These are phyloP conservation scores for Conistra vaccinii DNA, from an alignment of 2,888 invertebrate genomes.

Conservation along the genomic window DNA sequence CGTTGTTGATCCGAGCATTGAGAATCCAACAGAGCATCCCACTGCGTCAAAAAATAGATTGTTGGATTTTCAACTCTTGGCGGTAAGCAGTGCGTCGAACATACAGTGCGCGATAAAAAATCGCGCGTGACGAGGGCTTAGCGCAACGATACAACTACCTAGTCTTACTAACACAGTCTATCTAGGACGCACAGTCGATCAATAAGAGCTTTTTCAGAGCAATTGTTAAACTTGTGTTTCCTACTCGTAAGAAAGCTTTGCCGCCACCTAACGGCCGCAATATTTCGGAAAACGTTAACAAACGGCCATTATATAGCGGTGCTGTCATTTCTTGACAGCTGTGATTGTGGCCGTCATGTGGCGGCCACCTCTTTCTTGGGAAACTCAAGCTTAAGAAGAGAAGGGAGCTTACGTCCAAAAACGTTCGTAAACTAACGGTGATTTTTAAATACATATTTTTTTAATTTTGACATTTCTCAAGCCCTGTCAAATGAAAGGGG, in stretches of 20 bases:
- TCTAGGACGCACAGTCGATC: not conserved
- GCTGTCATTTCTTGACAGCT: not conserved
- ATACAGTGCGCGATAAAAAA: not conserved
- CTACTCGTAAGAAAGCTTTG: constrained; percentile 2
- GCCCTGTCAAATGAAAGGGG: not conserved
- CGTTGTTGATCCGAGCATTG: not conserved
- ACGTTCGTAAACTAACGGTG: not conserved
- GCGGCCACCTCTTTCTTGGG: not conserved
- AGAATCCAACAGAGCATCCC: not conserved
- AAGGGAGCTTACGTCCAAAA: not conserved
- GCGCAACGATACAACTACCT: not conserved
- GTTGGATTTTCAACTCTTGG: not conserved
- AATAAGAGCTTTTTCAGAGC: not conserved
- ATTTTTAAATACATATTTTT: not conserved
- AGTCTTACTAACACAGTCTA: not conserved
- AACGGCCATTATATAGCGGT: not conserved
- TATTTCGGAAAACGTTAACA: not conserved
- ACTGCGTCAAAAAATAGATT: not conserved
- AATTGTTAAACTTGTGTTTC: not conserved
- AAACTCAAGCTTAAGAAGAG: not conserved
- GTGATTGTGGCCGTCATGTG: not conserved
- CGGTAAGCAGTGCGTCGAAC: not conserved
- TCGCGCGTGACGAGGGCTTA: not conserved
- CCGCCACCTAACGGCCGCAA: not conserved
- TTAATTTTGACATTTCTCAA: not conserved